Percentiles rank a stretch among this genome's conserved stretches.
phyloP scores from a whole-genome alignment of 2,113 vertebrate species.

The Heterochromis multidens region DNA sequence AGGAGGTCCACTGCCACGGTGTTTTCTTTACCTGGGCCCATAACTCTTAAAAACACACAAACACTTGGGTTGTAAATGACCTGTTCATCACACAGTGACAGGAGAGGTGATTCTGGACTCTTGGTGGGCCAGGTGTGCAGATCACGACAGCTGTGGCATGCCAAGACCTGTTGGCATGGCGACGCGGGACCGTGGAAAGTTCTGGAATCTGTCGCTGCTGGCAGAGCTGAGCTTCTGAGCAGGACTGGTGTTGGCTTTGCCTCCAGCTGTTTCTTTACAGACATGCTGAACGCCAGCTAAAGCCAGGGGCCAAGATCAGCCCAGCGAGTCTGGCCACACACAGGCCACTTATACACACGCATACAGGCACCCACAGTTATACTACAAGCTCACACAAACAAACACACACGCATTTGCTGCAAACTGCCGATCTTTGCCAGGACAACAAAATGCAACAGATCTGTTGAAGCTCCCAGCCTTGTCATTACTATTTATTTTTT shows the following conservation, averaged over 20 bases:
- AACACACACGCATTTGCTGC: slow-evolving; percentile 48
- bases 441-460: slow-evolving; percentile 4
- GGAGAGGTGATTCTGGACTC: slow-evolving; percentile 72
- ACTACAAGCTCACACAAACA: slow-evolving; percentile 54
- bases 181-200: slow-evolving; percentile 72
- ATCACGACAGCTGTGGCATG: slow-evolving; percentile 61
- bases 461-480: neutral
- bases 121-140: slow-evolving; percentile 77
- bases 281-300: slow-evolving; percentile 69
- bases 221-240: slow-evolving; percentile 65
- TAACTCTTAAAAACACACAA: slow-evolving; percentile 78
- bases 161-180: slow-evolving; percentile 71
- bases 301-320: slow-evolving; percentile 69
- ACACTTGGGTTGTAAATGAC: slow-evolving; percentile 78
- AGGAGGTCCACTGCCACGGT: slow-evolving; percentile 67
- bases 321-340: slow-evolving; percentile 70
- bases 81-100: slow-evolving; percentile 77
- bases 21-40: slow-evolving; percentile 75
- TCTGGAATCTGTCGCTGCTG: slow-evolving; percentile 78
- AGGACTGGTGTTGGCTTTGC: slow-evolving; percentile 76
- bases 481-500: neutral
- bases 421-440: slow-evolving; percentile 13
- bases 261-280: slow-evolving; percentile 78
- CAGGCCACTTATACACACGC: slow-evolving; percentile 62
- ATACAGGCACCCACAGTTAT: slow-evolving; percentile 28